Evolutionary conservation across 1,140 invertebrate genomes (phyloP).

Genomic region (Planococcus citri): DNA sequence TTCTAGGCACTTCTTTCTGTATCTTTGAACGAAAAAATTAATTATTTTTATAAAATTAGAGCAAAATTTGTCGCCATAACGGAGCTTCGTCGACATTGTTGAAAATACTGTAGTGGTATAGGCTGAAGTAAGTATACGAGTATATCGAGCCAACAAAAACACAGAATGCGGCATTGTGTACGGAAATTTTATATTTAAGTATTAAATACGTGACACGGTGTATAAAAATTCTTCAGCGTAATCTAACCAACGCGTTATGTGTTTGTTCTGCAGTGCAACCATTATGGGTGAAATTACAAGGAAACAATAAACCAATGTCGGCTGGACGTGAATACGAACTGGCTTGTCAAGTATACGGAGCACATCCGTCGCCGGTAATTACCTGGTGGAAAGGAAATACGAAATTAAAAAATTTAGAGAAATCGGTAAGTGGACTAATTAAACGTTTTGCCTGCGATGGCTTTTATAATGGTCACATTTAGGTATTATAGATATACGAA

Average conservation of each 20-base stretch:
- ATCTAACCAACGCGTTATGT: neutral
- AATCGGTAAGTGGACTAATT: conserved; percentile 49
- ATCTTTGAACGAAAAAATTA: no score
- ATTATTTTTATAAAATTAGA: no score
- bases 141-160: no score
- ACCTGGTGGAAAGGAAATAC: conserved; percentile 76
- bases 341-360: conserved; percentile 67
- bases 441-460: no score
- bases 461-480: no score
- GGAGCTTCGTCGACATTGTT: no score
- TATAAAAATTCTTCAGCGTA: neutral
- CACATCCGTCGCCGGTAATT: conserved; percentile 64
- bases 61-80: no score
- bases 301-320: conserved; percentile 62
- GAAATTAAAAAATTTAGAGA: conserved; percentile 53
- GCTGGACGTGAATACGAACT: conserved; percentile 66
- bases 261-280: conserved; percentile 54
- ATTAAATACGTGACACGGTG: neutral
- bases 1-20: no score
- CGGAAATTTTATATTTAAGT: neutral
- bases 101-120: no score
- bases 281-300: conserved; percentile 60
- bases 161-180: no score
- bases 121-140: no score
- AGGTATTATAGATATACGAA: no score